Conservation (phyloP, 2,797 vertebrate species). For the Silurus aristotelis region DNA sequence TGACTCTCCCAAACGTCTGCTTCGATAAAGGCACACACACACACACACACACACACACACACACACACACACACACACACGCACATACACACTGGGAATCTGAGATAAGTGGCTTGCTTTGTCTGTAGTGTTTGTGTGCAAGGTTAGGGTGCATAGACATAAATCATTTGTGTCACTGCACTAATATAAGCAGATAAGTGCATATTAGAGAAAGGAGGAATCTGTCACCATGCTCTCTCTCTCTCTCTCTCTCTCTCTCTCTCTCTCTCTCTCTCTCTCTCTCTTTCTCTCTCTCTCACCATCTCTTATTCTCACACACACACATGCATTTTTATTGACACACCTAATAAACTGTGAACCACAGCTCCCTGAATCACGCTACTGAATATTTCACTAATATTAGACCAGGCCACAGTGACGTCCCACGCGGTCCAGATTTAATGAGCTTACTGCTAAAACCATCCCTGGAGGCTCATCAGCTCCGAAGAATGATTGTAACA, state of each 20-base stretch:
- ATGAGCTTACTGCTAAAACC: constrained; percentile 16
- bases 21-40: constrained; percentile 59
- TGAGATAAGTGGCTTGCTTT: constrained; percentile 62
- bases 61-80: constrained; percentile 41
- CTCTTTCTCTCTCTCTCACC: constrained; percentile 38
- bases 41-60: constrained; percentile 29
- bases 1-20: constrained; percentile 62
- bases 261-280: constrained; percentile 25
- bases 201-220: constrained; percentile 72
- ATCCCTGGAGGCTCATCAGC: constrained; percentile 27
- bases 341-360: constrained; percentile 30
- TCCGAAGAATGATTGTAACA: constrained; percentile 39
- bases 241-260: constrained; percentile 7
- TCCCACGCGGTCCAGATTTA: neutral
- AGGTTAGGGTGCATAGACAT: constrained; percentile 55
- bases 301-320: neutral
- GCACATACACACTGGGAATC: constrained; percentile 47
- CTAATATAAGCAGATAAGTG: constrained; percentile 76
- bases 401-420: neutral
- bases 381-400: constrained; percentile 29
- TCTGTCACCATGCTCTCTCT: constrained; percentile 65
- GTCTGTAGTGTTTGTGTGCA: constrained; percentile 43
- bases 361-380: constrained; percentile 9
- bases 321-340: constrained; percentile 19
- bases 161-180: constrained; percentile 75